phyloP scores from a whole-genome alignment of 2,797 vertebrate species.

The Anniella stebbinsi region DNA sequence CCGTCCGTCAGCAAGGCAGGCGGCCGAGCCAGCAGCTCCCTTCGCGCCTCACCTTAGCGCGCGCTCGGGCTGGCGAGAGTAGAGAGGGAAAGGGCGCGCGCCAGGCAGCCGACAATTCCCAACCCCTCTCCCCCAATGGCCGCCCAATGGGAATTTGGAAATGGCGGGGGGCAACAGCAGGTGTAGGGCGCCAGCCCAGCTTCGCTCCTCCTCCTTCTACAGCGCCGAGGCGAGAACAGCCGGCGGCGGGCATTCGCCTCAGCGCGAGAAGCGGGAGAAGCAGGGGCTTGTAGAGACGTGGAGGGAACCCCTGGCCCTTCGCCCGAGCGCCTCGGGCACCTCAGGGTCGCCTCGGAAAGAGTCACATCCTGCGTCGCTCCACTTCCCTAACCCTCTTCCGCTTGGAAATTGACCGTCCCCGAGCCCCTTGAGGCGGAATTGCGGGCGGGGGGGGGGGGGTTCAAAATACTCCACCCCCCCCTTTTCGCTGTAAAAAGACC shows the following conservation, averaged over 20 bases:
- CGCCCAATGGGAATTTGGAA: neutral
- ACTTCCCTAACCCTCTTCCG: neutral
- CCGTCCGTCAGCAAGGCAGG: neutral
- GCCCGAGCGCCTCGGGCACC: neutral
- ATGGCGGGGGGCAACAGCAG: neutral
- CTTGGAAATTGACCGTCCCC: neutral
- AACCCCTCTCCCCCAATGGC: neutral
- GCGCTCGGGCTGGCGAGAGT: neutral
- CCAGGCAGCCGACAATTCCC: neutral
- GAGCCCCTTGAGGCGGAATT: neutral
- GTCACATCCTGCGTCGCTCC: neutral
- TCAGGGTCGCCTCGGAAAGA: neutral
- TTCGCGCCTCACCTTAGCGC: constrained; percentile 39
- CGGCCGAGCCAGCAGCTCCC: neutral
- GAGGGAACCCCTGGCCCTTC: neutral
- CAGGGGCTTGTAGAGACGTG: neutral
- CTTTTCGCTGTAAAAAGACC: too few relatives aligned
- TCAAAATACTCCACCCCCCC: neutral
- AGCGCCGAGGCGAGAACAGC: neutral
- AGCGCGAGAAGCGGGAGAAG: too few relatives aligned
- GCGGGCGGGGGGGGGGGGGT: too few relatives aligned
- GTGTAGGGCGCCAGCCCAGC: neutral
- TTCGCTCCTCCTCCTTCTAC: neutral
- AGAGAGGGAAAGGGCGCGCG: constrained; percentile 6
- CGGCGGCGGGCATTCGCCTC: neutral